phyloP scores from a whole-genome alignment of 2,113 vertebrate genomes.

The Colossoma macropomum region DNA sequence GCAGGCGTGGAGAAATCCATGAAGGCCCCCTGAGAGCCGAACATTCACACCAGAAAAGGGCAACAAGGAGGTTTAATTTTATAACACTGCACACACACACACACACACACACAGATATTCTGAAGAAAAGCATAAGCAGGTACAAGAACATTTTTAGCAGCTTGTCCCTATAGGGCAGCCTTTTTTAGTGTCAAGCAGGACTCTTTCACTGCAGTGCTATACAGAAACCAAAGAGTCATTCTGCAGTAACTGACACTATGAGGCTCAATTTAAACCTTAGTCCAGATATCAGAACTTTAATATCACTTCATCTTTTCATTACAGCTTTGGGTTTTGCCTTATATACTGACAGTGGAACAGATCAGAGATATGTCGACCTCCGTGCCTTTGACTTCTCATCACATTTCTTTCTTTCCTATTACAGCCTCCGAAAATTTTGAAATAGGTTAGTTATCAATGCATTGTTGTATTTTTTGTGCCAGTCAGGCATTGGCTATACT shows the following conservation, averaged over 20 bases:
- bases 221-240: background rate
- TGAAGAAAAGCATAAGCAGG: constrained; percentile 21
- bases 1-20: constrained; percentile 58
- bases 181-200: constrained; percentile 11
- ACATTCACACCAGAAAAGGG: constrained; percentile 51
- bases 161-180: constrained; percentile 5
- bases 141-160: constrained; percentile 19
- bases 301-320: background rate
- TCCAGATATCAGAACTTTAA: constrained; percentile 2
- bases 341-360: background rate
- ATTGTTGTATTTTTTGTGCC: background rate
- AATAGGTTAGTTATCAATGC: background rate
- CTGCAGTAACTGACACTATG: background rate
- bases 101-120: constrained; percentile 25
- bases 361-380: background rate
- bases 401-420: background rate
- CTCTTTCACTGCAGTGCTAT: background rate
- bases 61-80: constrained; percentile 25
- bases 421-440: background rate
- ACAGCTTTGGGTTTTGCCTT: background rate
- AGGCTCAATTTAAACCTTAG: background rate
- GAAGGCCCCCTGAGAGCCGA: constrained; percentile 42
- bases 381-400: constrained; percentile 4
- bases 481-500: background rate
- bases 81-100: constrained; percentile 20